Conservation (phyloP, 2,797 vertebrate genomes). For the Todus mexicanus region DNA sequence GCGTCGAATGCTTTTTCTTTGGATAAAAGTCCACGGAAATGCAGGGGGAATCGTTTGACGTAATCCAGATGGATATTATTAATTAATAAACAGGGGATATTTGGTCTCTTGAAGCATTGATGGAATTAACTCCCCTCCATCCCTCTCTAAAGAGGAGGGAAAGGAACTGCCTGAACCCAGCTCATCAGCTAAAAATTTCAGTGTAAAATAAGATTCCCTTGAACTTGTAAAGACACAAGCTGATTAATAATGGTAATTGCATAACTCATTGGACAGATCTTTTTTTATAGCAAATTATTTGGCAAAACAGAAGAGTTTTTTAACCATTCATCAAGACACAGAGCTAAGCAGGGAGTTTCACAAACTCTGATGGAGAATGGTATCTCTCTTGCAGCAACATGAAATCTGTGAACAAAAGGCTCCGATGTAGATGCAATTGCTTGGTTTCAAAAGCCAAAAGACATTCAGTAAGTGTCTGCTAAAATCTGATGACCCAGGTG, state of each 20-base stretch:
- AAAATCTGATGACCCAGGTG: neutral
- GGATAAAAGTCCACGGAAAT: neutral
- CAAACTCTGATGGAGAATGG: neutral
- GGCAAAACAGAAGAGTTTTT: slow-evolving; percentile 19
- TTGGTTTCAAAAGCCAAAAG: neutral
- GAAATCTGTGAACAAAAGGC: neutral
- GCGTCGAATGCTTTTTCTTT: neutral
- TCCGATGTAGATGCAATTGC: neutral
- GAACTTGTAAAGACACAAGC: slow-evolving; percentile 14
- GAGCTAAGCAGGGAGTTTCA: neutral
- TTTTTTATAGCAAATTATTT: slow-evolving; percentile 31
- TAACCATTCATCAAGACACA: neutral
- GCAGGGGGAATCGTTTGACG: neutral
- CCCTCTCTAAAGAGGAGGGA: neutral
- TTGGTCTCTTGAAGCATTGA: neutral
- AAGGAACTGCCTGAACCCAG: neutral
- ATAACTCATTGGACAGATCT: slow-evolving; percentile 25
- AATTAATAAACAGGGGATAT: slow-evolving; percentile 48
- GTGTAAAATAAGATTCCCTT: slow-evolving; percentile 31
- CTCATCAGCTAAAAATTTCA: slow-evolving; percentile 49
- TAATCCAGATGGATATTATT: slow-evolving; percentile 47
- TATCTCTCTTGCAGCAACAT: neutral
- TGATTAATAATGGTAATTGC: slow-evolving; percentile 56
- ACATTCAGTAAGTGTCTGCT: neutral
- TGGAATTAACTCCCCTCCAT: slow-evolving; percentile 26